phyloP scores from a whole-genome alignment of 1,140 invertebrate genomes.

The Caenorhabditis tropicalis region DNA sequence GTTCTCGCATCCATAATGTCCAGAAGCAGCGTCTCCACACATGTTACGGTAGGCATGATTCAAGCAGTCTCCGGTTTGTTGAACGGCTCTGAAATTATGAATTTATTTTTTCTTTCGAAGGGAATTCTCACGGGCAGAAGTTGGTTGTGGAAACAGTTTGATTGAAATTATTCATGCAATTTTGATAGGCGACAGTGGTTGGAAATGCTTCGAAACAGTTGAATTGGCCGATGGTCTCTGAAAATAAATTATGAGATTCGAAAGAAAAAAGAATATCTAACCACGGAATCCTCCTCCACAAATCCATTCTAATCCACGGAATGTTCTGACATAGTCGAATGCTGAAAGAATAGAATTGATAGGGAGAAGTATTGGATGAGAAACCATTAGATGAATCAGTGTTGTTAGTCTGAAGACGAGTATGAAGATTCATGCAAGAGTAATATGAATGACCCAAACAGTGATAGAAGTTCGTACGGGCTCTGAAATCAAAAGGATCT shows the following conservation, averaged over 20 bases:
- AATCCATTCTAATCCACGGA: slow-evolving; percentile 35
- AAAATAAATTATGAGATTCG: neutral
- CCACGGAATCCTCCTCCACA: slow-evolving; percentile 35
- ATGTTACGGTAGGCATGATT: neutral
- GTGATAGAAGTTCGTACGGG: slow-evolving; percentile 41
- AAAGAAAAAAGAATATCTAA: neutral
- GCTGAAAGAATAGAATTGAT: neutral
- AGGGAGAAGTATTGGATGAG: neutral
- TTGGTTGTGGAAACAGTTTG: neutral
- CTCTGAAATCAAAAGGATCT: no score
- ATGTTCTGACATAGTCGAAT: slow-evolving; percentile 47
- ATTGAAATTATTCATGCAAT: slow-evolving; percentile 32
- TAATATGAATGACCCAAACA: slow-evolving; percentile 43
- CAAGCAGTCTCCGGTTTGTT: slow-evolving; percentile 13
- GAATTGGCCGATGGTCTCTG: neutral
- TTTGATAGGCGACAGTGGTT: neutral
- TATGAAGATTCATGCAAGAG: slow-evolving; percentile 42
- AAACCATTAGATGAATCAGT: slow-evolving; percentile 7
- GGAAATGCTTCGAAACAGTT: neutral
- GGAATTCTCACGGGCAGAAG: slow-evolving; percentile 32
- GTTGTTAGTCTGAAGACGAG: neutral
- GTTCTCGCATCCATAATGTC: slow-evolving; percentile 37
- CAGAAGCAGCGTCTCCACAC: neutral
- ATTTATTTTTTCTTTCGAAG: neutral
- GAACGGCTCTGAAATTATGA: neutral